Percentiles rank a stretch among this genome's conserved stretches.
Evolutionary conservation across 2,113 vertebrate species (phyloP).

Genomic region (Anhinga anhinga): DNA sequence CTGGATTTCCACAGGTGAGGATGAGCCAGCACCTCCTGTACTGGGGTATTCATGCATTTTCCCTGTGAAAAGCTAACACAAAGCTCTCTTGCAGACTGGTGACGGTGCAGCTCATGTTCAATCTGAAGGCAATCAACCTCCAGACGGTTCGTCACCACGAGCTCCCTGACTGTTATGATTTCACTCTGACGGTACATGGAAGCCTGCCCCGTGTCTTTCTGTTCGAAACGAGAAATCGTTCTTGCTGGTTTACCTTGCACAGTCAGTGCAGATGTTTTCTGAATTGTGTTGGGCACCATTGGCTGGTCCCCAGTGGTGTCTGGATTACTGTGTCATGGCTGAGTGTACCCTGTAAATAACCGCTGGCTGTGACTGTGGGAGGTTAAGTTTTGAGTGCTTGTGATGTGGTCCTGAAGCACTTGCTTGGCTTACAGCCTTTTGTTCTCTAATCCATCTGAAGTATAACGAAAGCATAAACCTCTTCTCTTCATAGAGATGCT

Average conservation of each 20-base stretch:
- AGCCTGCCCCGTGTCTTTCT: background rate
- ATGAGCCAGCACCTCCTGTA: background rate
- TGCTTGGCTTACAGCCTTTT: background rate
- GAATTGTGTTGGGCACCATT: background rate
- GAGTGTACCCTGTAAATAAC: background rate
- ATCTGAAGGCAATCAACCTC: conserved; percentile 92
- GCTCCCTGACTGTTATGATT: conserved; percentile 92
- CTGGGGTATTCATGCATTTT: background rate
- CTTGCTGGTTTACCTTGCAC: background rate
- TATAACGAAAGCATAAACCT: background rate
- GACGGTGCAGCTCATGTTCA: conserved; percentile 83
- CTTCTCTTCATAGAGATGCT: background rate
- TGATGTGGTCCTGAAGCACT: background rate
- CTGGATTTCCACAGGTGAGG: conserved; percentile 91
- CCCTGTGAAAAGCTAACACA: background rate
- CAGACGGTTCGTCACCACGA: conserved; percentile 91
- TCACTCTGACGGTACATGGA: conserved; percentile 81
- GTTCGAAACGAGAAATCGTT: background rate
- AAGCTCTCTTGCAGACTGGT: conserved; percentile 80
- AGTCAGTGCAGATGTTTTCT: background rate
- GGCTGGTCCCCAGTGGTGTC: background rate
- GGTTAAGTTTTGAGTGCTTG: background rate
- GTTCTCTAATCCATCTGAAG: background rate
- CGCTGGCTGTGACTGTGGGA: background rate
- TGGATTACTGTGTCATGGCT: background rate